Evolutionary conservation across 2,797 vertebrate genomes (phyloP).

Genomic region (Enteromius treurensis): DNA sequence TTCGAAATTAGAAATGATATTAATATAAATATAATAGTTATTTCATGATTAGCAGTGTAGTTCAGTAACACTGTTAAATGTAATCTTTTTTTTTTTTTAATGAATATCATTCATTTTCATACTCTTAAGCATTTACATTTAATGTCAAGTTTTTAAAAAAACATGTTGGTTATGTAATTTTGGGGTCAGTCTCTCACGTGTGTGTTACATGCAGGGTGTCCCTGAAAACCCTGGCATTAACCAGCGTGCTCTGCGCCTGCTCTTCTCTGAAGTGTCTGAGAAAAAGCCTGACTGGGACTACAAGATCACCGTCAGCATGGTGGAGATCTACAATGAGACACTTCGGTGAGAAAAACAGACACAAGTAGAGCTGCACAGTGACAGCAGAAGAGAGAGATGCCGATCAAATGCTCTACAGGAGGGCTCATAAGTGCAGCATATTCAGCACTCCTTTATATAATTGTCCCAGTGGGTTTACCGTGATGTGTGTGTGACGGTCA

Average conservation of each 20-base stretch:
- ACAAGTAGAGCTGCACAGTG: neutral
- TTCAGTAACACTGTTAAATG: too few species aligned
- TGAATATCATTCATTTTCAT: neutral
- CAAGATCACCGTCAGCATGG: constrained; percentile 87
- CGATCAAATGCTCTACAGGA: neutral
- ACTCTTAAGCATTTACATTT: neutral
- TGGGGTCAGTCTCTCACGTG: neutral
- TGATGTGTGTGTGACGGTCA: constrained; percentile 2
- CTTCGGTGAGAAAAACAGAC: constrained; percentile 79
- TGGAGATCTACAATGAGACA: constrained; percentile 95
- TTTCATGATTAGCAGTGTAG: too few species aligned
- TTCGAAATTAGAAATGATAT: too few species aligned
- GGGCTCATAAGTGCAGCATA: neutral
- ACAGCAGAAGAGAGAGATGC: neutral
- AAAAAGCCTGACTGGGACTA: constrained; percentile 90
- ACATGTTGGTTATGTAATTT: neutral
- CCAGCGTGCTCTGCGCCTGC: constrained; percentile 90
- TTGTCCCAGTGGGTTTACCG: constrained; percentile 11
- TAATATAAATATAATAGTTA: too few species aligned
- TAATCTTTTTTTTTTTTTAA: too few species aligned
- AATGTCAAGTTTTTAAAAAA: neutral
- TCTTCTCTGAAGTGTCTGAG: constrained; percentile 88
- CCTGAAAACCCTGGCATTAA: constrained; percentile 89
- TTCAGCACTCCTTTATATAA: constrained; percentile 42
- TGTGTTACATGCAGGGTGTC: constrained; percentile 77